Evolutionary conservation across 2,113 vertebrate species (phyloP).

Genomic region (Piprites chloris): DNA sequence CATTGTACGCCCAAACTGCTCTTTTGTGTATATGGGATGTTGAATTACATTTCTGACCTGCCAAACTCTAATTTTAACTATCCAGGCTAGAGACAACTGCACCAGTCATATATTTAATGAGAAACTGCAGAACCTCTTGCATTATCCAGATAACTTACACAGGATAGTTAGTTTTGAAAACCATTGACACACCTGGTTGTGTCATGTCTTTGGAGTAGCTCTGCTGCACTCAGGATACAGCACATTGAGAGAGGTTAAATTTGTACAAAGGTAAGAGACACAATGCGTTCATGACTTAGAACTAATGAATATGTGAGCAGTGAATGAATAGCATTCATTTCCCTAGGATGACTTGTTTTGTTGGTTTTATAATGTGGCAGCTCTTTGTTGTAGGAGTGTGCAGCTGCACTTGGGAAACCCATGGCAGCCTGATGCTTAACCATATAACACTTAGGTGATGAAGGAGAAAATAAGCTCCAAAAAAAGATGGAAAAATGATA

Average conservation of each 20-base stretch:
- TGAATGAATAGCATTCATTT: not conserved
- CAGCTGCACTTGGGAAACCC: not conserved
- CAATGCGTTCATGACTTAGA: not conserved
- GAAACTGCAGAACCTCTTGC: not conserved
- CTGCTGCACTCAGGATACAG: not conserved
- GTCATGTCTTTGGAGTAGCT: not conserved
- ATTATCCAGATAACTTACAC: not conserved
- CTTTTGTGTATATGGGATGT: not conserved
- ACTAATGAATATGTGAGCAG: not conserved
- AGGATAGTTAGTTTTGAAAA: not conserved
- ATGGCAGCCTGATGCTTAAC: not conserved
- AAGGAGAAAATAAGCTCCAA: not conserved
- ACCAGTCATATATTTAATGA: not conserved
- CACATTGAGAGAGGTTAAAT: not conserved
- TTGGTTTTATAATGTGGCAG: not conserved
- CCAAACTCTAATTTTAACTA: not conserved
- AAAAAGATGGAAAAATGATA: accelerated
- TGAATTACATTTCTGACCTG: not conserved
- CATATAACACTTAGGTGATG: not conserved
- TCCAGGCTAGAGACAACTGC: not conserved
- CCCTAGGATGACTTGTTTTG: not conserved
- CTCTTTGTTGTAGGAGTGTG: not conserved
- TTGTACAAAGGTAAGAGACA: not conserved
- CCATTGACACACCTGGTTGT: not conserved
- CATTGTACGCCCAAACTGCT: not conserved